Evolutionary conservation across 2,888 invertebrate genomes (phyloP), one percentile per base, ranked within the genome.

Genomic region (Slavum lentiscoides): DNA sequence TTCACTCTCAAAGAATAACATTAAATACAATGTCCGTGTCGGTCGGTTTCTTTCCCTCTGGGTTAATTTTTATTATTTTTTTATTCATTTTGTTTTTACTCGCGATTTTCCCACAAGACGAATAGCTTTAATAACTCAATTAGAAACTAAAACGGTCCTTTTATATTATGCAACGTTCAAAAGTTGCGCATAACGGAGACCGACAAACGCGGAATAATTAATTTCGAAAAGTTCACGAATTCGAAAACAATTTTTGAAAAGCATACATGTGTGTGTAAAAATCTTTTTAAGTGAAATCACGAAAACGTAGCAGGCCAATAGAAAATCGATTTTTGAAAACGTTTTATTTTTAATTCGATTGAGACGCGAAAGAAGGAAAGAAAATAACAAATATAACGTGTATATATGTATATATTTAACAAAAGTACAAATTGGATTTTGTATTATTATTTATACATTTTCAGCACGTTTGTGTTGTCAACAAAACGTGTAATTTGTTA

Each of bases 101-200:
- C 66, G 17, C 43, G 19, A 67, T 68, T 66, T 68, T 13, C 13
- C 17, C n/a, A 61, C 30, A 76, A 76, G 76, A 76, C 6, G 49
- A 76, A 76, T 76, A 68, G 76, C 37, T 69, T 76, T 61, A 76
- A 61, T 61, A 69, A 76, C 68, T 76, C 68, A 76, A 59, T 76
- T 76, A 76, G n/a, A 68, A 68, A 61, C 61, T 49, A 61, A 61
- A 76, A 76, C 17, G 68, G 53, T 68, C 37, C 30, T 43, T 68
- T 68, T 68, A 58, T 61, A 68, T 69, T 61, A 68, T 37, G 49
- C 61, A 61, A 59, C 49, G 17, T 61, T 61, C 13, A 69, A 69
- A 76, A 69, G 49, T 61, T 61, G n/a, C 2, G n/a, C 59, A 76
- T 59, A 76, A 68, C 30, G 13, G 5, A 43, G 19, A 11, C 8